Percentiles rank a stretch among this genome's conserved stretches.
Conservation (phyloP, 2,888 invertebrate species). For the Linhomoeus sp. region DNA sequence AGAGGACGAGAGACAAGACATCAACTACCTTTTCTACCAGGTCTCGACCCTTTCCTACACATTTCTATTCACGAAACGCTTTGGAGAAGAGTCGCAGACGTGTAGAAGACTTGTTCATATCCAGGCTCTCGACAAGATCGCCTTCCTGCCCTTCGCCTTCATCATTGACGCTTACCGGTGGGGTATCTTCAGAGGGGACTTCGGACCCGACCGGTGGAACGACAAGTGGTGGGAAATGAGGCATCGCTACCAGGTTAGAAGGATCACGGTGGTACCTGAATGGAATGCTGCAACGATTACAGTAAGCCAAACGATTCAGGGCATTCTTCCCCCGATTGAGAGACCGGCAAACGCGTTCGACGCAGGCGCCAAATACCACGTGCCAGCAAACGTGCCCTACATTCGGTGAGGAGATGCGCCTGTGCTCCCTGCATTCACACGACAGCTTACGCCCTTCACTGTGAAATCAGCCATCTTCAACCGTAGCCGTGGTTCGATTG, state of each 20-base stretch:
- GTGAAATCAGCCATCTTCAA: too few relatives aligned
- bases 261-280: too few relatives aligned
- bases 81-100: too few relatives aligned
- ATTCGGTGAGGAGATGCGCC: slow-evolving; percentile 5
- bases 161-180: slow-evolving; percentile 67
- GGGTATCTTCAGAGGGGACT: slow-evolving; percentile 59
- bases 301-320: background rate
- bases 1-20: slow-evolving; percentile 43
- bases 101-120: slow-evolving; percentile 30
- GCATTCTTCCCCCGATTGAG: background rate
- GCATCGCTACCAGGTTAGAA: too few relatives aligned
- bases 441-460: too few relatives aligned
- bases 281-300: slow-evolving; percentile 20
- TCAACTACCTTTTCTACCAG: slow-evolving; percentile 50
- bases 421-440: too few relatives aligned
- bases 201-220: slow-evolving; percentile 51
- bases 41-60: too few relatives aligned
- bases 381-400: background rate
- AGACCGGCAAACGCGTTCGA: background rate
- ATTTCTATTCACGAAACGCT: too few relatives aligned
- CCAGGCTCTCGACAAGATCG: slow-evolving; percentile 65
- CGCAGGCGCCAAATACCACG: slow-evolving; percentile 2
- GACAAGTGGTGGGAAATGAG: slow-evolving; percentile 64
- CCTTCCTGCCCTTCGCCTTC: slow-evolving; percentile 61
- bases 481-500: too few relatives aligned